These are phyloP conservation scores for Hydractinia echinata DNA, from an alignment of 30 jellyfish, hydroid and myxozoan species.

Conservation along the genomic window DNA sequence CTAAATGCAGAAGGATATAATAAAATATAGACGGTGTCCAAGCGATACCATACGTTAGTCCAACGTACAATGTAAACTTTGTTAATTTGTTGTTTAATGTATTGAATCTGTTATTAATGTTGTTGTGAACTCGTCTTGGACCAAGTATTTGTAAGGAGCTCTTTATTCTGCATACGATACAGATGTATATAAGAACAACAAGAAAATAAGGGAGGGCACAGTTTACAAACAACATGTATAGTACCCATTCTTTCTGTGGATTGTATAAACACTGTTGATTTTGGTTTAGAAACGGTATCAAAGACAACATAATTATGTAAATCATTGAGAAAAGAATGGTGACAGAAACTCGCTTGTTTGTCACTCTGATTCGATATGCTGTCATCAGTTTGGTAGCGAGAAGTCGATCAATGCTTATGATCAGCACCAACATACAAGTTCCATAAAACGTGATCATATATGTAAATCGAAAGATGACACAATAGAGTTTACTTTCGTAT, in stretches of 20 bases:
- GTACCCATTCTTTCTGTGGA: slow-evolving; percentile 29
- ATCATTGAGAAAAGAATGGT: slow-evolving; percentile 13
- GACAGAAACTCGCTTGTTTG: background rate
- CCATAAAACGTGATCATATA: slow-evolving; percentile 40
- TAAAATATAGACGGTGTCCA: slow-evolving; percentile 44
- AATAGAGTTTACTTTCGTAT: background rate
- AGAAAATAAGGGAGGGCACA: slow-evolving; percentile 19
- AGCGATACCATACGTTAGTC: slow-evolving; percentile 12
- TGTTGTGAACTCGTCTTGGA: background rate
- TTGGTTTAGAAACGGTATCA: slow-evolving; percentile 29
- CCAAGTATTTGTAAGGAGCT: background rate
- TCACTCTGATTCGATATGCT: background rate
- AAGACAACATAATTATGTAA: slow-evolving; percentile 1
- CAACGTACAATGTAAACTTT: background rate
- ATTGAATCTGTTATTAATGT: background rate
- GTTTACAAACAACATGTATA: slow-evolving; percentile 26
- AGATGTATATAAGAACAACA: slow-evolving; percentile 1
- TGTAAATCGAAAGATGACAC: slow-evolving; percentile 36
- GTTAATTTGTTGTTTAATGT: background rate
- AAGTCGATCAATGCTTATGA: slow-evolving; percentile 29
- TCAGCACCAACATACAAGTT: slow-evolving; percentile 28
- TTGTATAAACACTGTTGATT: slow-evolving; percentile 18
- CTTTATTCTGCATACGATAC: background rate
- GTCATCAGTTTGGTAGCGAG: slow-evolving; percentile 18
- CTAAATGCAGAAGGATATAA: background rate